phyloP scores from a whole-genome alignment of 2,113 vertebrate species.

The Nymphicus hollandicus region DNA sequence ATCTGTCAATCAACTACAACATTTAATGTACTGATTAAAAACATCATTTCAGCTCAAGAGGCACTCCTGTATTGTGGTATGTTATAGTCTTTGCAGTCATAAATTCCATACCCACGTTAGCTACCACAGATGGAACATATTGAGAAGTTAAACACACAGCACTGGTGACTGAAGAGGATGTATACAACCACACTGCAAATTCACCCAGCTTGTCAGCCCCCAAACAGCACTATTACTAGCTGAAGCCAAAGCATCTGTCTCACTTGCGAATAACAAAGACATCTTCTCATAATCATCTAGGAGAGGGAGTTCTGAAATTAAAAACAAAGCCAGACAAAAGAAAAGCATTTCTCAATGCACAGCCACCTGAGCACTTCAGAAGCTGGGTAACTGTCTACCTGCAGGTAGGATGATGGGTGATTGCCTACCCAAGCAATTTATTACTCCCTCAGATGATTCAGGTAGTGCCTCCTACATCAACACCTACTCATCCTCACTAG shows the following conservation, averaged over 20 bases:
- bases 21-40: conserved; percentile 57
- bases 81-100: conserved; percentile 32
- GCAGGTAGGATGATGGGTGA: not conserved
- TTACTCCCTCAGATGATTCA: conserved; percentile 57
- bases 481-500: conserved; percentile 58
- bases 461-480: conserved; percentile 59
- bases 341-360: not conserved
- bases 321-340: not conserved
- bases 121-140: conserved; percentile 49
- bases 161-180: conserved; percentile 35
- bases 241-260: conserved; percentile 58
- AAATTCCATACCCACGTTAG: conserved; percentile 43
- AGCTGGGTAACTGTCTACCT: not conserved
- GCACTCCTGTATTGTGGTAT: conserved; percentile 42
- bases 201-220: conserved; percentile 52
- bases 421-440: not conserved
- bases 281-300: not conserved
- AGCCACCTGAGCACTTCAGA: not conserved
- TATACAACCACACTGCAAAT: conserved; percentile 42
- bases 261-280: conserved; percentile 7
- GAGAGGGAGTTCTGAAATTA: not conserved
- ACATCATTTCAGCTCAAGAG: conserved; percentile 46
- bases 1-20: conserved; percentile 50
- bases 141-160: conserved; percentile 45
- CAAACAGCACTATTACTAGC: conserved; percentile 38